phyloP scores from a whole-genome alignment of 2,113 vertebrate genomes.

The Solea solea region DNA sequence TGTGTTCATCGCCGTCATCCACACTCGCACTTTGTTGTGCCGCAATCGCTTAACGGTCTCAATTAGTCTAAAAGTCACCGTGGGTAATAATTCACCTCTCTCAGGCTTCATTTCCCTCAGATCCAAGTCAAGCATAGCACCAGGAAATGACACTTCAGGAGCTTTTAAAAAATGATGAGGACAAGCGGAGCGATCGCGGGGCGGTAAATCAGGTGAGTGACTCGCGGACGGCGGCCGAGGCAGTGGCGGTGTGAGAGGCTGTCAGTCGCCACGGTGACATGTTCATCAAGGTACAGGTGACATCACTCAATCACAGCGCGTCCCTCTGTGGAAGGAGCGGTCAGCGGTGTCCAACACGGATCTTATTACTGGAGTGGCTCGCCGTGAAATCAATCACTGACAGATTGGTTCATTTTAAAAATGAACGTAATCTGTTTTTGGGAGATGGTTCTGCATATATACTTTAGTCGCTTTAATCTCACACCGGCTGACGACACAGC shows the following conservation, averaged over 20 bases:
- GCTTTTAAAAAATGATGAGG: slow-evolving; percentile 78
- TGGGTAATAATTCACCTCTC: slow-evolving; percentile 77
- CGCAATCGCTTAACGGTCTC: slow-evolving; percentile 64
- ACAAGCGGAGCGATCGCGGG: slow-evolving; percentile 61
- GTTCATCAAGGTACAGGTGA: slow-evolving; percentile 71
- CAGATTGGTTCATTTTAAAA: slow-evolving; percentile 43
- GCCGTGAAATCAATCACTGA: slow-evolving; percentile 48
- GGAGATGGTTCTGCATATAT: not conserved
- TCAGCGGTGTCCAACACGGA: slow-evolving; percentile 48
- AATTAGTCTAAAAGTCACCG: slow-evolving; percentile 77
- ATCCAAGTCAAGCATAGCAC: slow-evolving; percentile 69
- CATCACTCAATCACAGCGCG: slow-evolving; percentile 61
- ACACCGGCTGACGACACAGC: not conserved
- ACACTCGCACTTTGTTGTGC: slow-evolving; percentile 40
- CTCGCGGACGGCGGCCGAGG: slow-evolving; percentile 27
- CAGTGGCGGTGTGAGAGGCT: slow-evolving; percentile 36
- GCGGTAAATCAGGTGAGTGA: slow-evolving; percentile 71
- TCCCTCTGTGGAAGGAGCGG: slow-evolving; percentile 35
- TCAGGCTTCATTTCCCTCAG: slow-evolving; percentile 74
- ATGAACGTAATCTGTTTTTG: slow-evolving; percentile 34
- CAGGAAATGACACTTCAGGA: slow-evolving; percentile 79
- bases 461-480: slow-evolving; percentile 3
- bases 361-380: slow-evolving; percentile 41
- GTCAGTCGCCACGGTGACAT: slow-evolving; percentile 56
- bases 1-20: slow-evolving; percentile 26